These are phyloP conservation scores for Patiria miniata DNA, from an alignment of 35 echinoderm and acorn worm species.

Conservation along the genomic window DNA sequence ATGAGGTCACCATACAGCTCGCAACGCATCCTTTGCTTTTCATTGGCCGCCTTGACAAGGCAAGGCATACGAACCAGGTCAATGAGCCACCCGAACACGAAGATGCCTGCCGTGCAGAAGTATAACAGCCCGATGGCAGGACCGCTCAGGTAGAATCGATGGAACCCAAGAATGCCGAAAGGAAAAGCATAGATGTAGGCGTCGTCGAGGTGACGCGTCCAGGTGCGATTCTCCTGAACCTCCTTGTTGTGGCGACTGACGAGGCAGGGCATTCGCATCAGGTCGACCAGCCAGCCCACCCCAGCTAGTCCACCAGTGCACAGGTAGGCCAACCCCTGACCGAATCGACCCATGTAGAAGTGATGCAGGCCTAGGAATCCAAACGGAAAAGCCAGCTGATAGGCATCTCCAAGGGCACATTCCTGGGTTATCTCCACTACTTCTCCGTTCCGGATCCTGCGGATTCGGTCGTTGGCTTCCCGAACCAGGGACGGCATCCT, in stretches of 20 bases:
- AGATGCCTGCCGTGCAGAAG: conserved; percentile 59
- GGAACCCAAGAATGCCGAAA: conserved; percentile 60
- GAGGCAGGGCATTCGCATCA: conserved; percentile 53
- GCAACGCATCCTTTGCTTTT: neutral
- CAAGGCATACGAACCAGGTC: conserved; percentile 53
- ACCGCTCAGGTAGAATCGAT: conserved; percentile 61
- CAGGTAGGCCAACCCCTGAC: conserved; percentile 41
- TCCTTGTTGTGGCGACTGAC: conserved; percentile 29
- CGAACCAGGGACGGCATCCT: conserved; percentile 51
- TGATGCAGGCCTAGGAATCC: conserved; percentile 74
- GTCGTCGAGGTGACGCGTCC: conserved; percentile 47
- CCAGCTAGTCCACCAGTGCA: conserved; percentile 52
- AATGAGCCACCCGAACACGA: conserved; percentile 51
- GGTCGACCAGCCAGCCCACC: conserved; percentile 53
- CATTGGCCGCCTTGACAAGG: conserved; percentile 47
- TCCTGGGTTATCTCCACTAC: conserved; percentile 17
- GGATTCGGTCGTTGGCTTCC: conserved; percentile 37
- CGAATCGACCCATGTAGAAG: conserved; percentile 51
- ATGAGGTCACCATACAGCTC: neutral
- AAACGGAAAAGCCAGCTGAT: conserved; percentile 51
- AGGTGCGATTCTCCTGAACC: neutral
- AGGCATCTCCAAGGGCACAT: conserved; percentile 52
- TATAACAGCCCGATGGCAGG: conserved; percentile 43
- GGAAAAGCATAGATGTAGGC: conserved; percentile 64
- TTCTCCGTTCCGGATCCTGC: conserved; percentile 15